Evolutionary conservation across 1,140 invertebrate genomes (phyloP).

Genomic region (Metopolophium dirhodum): DNA sequence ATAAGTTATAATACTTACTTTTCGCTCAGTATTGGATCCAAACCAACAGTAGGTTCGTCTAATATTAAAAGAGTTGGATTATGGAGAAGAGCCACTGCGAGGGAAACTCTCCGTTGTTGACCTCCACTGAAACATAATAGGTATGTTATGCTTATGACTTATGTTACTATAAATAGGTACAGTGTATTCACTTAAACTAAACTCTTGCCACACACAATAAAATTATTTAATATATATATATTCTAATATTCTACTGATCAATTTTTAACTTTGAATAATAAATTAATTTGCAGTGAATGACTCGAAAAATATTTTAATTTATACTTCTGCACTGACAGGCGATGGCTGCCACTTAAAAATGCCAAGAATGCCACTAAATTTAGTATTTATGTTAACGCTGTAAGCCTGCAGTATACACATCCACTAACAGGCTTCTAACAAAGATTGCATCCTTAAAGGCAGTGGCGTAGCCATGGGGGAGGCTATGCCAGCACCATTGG

Average conservation of each 20-base stretch:
- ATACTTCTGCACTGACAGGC: background rate
- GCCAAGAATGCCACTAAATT: background rate
- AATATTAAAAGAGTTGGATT: conserved; percentile 86
- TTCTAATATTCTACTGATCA: background rate
- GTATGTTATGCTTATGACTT: no score
- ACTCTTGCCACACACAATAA: background rate
- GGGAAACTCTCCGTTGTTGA: conserved; percentile 84
- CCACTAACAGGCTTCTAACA: background rate
- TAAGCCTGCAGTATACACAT: no score
- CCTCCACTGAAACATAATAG: conserved; percentile 73
- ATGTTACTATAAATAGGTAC: no score
- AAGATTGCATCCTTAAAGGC: background rate
- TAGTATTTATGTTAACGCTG: background rate
- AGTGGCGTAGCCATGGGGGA: no score
- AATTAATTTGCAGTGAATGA: background rate
- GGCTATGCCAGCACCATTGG: no score
- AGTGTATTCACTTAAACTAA: background rate
- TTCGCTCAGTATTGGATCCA: conserved; percentile 87
- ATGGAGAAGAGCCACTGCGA: conserved; percentile 85
- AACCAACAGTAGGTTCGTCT: conserved; percentile 91
- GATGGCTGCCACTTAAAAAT: background rate
- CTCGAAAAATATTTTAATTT: background rate
- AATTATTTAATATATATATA: background rate
- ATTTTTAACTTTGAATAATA: background rate
- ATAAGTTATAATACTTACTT: background rate